Base-by-base conservation (phyloP, 2,888 invertebrate species). In the Cheilosia variabilis region DNA sequence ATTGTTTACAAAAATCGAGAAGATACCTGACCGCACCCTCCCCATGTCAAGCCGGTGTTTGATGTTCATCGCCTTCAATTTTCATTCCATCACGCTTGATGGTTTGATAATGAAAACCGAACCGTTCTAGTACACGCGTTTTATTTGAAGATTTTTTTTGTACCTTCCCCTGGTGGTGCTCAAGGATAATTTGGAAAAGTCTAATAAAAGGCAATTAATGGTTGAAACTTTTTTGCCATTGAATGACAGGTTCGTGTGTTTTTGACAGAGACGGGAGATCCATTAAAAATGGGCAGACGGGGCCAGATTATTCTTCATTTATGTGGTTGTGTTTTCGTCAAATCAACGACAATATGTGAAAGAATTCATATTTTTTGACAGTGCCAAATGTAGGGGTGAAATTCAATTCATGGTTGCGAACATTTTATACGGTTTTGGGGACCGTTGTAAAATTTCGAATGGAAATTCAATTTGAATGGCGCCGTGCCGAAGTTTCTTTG, bases 1-100 rank as follows among this genome's bases (percentile, higher is more conserved):
- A 73, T 78, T 78, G 83, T 73, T 83, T 83, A 78, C 68, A 72
- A 73, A 73, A 73, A 63, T 55, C 41, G 27, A 57, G 37, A 34
- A 62, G 15, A 22, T 62, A 73, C 83, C 83, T 83, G 77, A 55
- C 66, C 71, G 41, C 31, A 9, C 75, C 31, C 6, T 34, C 19
- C 31, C 34, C 57, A 24, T 47, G 57, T 45, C 47, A 57, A 13
- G 13, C 10, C 68, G 43, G 34, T 57, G 60, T 73, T 79, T 79
- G 79, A 79, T 79, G 79, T 79, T 71, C 57, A 50, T 58, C 58
- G 72, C 66, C 52, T 66, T 79, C 17, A 60, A 60, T 53, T 73
- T 80, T 31, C 37, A 55, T 80, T 75, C 34, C 73, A 63, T 53
- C 55, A 80, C 50, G 68, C 41, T 22, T 41, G 57, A 58, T 60